Conservation (phyloP, 2,888 invertebrate species). For the Himalopsyche tibetana region DNA sequence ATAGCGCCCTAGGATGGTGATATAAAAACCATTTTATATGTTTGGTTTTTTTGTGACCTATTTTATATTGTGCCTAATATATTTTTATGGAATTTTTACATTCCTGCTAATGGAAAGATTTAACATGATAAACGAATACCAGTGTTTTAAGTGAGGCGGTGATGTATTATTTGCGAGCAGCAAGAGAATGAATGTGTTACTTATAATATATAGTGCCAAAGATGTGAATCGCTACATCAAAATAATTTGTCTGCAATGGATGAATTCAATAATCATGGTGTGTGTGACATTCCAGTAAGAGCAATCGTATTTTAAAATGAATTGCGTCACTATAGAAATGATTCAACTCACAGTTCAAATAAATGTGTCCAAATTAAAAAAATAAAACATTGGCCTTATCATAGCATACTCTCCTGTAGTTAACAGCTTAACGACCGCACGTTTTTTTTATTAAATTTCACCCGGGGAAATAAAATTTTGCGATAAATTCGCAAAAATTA, state of each 20-base stretch:
- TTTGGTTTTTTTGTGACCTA: neutral
- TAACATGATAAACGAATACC: no score
- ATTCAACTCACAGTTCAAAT: conserved; percentile 20
- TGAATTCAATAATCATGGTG: conserved; percentile 14
- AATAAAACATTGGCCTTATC: neutral
- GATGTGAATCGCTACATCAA: conserved; percentile 29
- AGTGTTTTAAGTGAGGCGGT: no score
- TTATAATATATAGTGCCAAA: conserved; percentile 31
- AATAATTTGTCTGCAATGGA: neutral
- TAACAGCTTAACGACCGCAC: no score
- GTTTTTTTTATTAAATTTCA: no score
- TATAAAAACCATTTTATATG: neutral
- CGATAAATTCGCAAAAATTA: no score
- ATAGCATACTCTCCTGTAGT: neutral
- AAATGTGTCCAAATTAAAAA: neutral
- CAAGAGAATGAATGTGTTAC: neutral
- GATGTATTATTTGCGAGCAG: neutral
- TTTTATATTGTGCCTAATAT: conserved; percentile 20
- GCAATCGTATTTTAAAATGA: neutral
- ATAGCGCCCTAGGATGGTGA: no score
- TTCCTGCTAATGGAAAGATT: no score
- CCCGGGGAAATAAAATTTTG: no score
- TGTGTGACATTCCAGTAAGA: conserved; percentile 4
- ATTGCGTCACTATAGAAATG: neutral
- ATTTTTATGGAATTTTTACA: no score